Evolutionary conservation across 2,797 vertebrate genomes (phyloP).

Genomic region (Tangara arthus): DNA sequence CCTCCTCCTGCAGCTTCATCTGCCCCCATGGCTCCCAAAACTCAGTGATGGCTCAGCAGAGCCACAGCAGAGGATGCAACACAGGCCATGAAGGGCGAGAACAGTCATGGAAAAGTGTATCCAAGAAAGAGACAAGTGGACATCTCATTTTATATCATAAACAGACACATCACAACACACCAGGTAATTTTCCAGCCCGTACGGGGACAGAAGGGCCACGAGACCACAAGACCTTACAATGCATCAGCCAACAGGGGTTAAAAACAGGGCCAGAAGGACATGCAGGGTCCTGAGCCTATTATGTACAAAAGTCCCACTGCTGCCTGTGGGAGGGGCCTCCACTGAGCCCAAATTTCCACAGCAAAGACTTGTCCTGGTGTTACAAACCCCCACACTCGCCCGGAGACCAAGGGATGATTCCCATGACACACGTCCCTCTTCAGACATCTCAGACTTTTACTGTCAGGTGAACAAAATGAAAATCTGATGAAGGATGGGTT

Average conservation of each 20-base stretch:
- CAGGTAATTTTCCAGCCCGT: not conserved
- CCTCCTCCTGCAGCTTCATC: not conserved
- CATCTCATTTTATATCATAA: not conserved
- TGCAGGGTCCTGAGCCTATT: slow-evolving; percentile 31
- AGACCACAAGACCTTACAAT: not conserved
- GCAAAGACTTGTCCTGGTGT: not conserved
- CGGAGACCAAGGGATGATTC: not conserved
- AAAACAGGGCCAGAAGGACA: slow-evolving; percentile 13
- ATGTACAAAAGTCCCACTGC: not conserved
- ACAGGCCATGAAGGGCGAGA: not conserved
- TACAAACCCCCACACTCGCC: not conserved
- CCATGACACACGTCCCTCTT: not conserved
- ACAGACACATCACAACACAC: slow-evolving; percentile 32
- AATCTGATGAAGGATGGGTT: not conserved
- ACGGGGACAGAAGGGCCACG: not conserved
- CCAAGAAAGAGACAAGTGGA: not conserved
- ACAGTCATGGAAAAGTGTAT: not conserved
- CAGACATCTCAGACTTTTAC: not conserved
- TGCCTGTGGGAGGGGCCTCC: not conserved
- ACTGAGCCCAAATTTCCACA: not conserved
- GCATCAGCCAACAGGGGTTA: not conserved
- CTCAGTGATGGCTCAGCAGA: fast-evolving
- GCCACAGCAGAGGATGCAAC: fast-evolving
- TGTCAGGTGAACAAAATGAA: not conserved
- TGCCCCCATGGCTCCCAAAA: not conserved